Evolutionary conservation across 1,140 invertebrate genomes (phyloP), one percentile per base, ranked within the genome.

Genomic region (Brachionus asplanchnoidis): DNA sequence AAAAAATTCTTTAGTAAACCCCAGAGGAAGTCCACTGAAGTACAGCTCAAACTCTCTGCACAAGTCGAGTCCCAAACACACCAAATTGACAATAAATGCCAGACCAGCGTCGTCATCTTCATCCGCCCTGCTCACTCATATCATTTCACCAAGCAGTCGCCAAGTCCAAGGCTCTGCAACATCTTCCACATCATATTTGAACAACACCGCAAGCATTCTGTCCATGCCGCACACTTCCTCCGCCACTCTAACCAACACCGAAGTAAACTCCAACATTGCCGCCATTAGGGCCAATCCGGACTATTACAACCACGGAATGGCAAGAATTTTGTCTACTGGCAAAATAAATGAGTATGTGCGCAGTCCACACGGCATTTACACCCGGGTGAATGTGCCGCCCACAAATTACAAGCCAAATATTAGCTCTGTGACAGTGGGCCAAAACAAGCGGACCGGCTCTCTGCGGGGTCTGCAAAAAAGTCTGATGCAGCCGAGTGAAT

Each of bases 301-400:
- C 46, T 77, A 77, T 53, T 77, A 77, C n/a, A 50, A 3, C 2
- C n/a, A 23, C 20, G 32, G 46, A 0, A 50, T 26, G 46, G 36
- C 77, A 0, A 65, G 56, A 20, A 80, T 56, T 80, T 23, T 60
- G 46, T 68, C 79, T 4, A 40, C 79, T 3, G 53, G 53, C 28
- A 65, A 80, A 65, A 68, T 68, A 44, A 82, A 44, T 26, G 79
- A 82, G 17, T 82, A 82, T 68, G 79, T 82, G 20, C 20, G 79
- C 12, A 65, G 79, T 65, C 79, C 79, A 0, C 79, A 82, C 44
- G 79, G 79, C 8, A 82, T 82, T 36, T 82, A 82, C 28, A 82
- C 79, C n/a, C 50, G 79, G 14, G 79, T 82, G 7, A 82, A 82
- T 68, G 79, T 82, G 12, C 53, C 79, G 3, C 79, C 79, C 23